Percentiles rank a stretch among this genome's conserved stretches.
Evolutionary conservation across 2,888 invertebrate species (phyloP).

Genomic region (Pomacea canaliculata): DNA sequence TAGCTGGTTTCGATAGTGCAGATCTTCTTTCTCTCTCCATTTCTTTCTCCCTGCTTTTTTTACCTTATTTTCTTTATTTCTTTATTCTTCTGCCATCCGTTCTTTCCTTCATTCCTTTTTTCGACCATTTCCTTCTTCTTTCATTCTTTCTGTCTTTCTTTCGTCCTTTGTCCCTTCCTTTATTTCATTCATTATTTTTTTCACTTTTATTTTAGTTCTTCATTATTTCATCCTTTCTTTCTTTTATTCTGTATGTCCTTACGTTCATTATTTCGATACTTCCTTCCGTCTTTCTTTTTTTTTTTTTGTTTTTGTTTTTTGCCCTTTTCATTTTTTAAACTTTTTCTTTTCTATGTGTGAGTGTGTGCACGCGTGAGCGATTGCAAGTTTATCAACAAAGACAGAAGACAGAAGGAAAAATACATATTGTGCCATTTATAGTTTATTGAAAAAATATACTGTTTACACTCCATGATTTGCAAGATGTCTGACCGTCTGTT

Average conservation of each 20-base stretch:
- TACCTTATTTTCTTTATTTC: no score
- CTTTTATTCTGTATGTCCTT: neutral
- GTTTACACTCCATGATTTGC: no score
- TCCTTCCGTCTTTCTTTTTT: neutral
- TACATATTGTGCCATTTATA: no score
- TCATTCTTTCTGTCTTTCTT: neutral
- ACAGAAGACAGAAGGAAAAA: neutral
- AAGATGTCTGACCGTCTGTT: no score
- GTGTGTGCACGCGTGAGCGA: neutral
- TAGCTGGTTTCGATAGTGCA: no score
- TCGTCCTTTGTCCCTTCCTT: neutral
- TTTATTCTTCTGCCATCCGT: no score
- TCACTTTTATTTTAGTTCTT: neutral
- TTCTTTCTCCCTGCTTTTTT: no score
- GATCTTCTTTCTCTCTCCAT: no score
- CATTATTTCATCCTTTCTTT: neutral
- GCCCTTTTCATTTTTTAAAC: neutral
- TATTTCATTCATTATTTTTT: neutral
- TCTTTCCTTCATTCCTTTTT: no score
- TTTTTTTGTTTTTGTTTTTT: neutral
- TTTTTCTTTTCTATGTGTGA: neutral
- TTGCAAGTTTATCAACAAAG: neutral
- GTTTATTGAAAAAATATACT: no score
- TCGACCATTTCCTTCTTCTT: neutral
- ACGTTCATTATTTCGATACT: neutral